phyloP scores from a whole-genome alignment of 2,113 vertebrate genomes.

The Silurus glanis region DNA sequence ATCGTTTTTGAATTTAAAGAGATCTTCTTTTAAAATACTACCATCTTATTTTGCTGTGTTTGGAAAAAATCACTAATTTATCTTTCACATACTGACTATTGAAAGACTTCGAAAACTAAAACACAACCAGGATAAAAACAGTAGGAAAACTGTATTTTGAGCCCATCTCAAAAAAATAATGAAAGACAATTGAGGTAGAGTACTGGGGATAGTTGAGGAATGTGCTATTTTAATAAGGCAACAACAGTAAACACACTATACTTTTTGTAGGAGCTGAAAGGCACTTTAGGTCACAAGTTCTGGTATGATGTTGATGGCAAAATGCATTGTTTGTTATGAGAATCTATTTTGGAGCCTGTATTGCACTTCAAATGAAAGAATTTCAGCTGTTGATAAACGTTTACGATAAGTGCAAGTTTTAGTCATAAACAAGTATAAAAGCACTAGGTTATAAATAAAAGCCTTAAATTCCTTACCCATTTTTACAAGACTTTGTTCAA shows the following conservation, averaged over 20 bases:
- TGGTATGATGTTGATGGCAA: not conserved
- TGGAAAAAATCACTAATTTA: not conserved
- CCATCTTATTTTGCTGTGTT: not conserved
- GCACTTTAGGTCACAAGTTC: conserved; percentile 9
- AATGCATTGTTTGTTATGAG: not conserved
- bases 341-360: not conserved
- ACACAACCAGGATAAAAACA: not conserved
- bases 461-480: conserved; percentile 17
- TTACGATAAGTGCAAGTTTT: not conserved
- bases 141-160: not conserved
- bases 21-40: not conserved
- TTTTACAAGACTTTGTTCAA: conserved; percentile 56
- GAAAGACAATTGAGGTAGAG: not conserved
- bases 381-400: too few relatives aligned
- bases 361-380: not conserved
- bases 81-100: not conserved
- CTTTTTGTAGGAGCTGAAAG: not conserved
- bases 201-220: not conserved
- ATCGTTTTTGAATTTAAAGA: not conserved
- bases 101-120: not conserved
- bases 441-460: conserved; percentile 43
- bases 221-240: conserved; percentile 13
- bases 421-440: not conserved
- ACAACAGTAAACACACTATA: not conserved
- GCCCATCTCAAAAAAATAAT: not conserved